Percentiles rank a stretch among this genome's conserved stretches.
Conservation (phyloP, 2,797 vertebrate species). For the Bradypodion pumilum region DNA sequence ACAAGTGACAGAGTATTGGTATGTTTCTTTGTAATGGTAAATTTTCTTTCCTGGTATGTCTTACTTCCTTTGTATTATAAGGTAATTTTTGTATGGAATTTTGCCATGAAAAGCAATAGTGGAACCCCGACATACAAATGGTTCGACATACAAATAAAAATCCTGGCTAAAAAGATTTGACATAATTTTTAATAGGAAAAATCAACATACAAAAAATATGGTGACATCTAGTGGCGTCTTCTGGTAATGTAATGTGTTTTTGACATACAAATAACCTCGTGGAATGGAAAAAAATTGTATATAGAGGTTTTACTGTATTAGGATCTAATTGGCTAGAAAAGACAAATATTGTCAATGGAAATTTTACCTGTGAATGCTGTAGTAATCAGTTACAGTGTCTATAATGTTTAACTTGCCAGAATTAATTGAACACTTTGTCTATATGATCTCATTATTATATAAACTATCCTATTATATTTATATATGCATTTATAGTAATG, state of each 20-base stretch:
- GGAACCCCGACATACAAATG: too few species aligned
- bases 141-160: too few species aligned
- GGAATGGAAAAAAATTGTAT: too few species aligned
- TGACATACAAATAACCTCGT: too few species aligned
- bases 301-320: too few species aligned
- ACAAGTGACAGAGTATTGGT: neutral
- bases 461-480: neutral
- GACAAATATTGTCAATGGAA: neutral
- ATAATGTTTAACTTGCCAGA: neutral
- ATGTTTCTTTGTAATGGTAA: neutral
- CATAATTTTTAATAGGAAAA: too few species aligned
- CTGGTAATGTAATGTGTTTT: too few species aligned
- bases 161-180: too few species aligned
- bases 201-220: too few species aligned
- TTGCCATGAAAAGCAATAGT: neutral
- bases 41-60: neutral
- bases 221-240: too few species aligned
- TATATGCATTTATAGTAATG: neutral
- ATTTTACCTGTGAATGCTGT: neutral
- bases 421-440: neutral
- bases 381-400: neutral
- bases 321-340: neutral
- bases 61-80: neutral
- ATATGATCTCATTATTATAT: neutral
- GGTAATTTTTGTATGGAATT: neutral